Base-by-base conservation (phyloP, 2,797 vertebrate species). In the Erithacus rubecula region DNA sequence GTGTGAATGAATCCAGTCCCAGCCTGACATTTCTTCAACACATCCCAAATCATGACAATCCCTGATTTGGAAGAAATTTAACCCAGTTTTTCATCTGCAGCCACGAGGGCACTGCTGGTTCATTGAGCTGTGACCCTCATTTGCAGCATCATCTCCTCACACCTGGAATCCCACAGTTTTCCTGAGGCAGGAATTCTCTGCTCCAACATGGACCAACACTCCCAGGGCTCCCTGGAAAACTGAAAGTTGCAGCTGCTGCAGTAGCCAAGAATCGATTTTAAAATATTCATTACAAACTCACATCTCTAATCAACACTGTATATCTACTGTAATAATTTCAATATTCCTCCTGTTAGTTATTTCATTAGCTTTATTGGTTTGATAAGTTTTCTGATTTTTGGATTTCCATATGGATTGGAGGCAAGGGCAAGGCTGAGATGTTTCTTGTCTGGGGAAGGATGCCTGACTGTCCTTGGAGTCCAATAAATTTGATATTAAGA, bases 81-180 rank as follows among this genome's bases (percentile, higher is more conserved):
- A 32, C 44, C 17, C 18, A 1, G 10, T 24, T 47, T 47, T 21
- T 20, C 47, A 37, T 32, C 32, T 26, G 32, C 58, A 41, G 41
- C 6, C 58, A 2, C 2, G 4, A 16, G 47, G 30, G 8, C 26
- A 2, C 2, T 11, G 43, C 56, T n/a, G 4, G 18, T 14, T 23
- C 30, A 1, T 1, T 5, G 46, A 34, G 26, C 36, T 7, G 3
- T 9, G 59, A 32, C 34, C 1, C 4, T 7, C 3, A 9, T 16
- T 27, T n/a, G 58, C 10, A 72, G 19, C 58, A n/a, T 1, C 69
- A 76, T 77, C 29, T 6, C 8, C 76, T 36, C 63, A 10, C 70
- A 7, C 9, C 0, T 5, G 30, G 51, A 2, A 8, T 6, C 51
- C 41, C 47, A 6, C 0, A 3, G 2, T 8, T 27, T 46, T n/a